Base-by-base conservation (phyloP, 2,113 vertebrate species). In the Oenanthe melanoleuca region DNA sequence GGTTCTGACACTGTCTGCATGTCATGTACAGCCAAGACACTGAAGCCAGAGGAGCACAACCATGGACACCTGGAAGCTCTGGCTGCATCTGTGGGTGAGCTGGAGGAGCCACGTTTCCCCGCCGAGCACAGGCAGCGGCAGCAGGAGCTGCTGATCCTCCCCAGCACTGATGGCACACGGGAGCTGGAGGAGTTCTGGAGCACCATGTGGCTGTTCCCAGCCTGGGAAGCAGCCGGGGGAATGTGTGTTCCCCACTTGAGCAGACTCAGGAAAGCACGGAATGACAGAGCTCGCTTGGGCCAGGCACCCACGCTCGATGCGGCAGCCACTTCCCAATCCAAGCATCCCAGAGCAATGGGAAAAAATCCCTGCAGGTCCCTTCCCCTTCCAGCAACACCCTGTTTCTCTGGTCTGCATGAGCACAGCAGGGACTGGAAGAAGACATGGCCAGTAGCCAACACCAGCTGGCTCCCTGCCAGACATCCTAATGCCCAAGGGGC, bases 61-160 rank as follows among this genome's bases (percentile, higher is more conserved):
- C 52, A 29, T n/a, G 66, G 79, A 5, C 2, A 8, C 22, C 19
- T 80, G 66, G 53, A 53, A 80, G 40, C 28, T 87, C 31, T 57
- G 2, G 5, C 56, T 56, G 52, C 9, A 8, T 7, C 61, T 0
- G 0, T 3, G 47, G 53, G 14, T 2, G 23, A 45, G 33, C 23
- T 8, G 5, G 6, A 22, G 69, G 28, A 73, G 57, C 15, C 8
- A 8, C 0, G 0, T 38, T 52, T 38, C 47, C 44, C 22, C 74
- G 40, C 70, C 0, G 1, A 13, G 61, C 20, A 0, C 1, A 0
- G 50, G 77, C 67, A 80, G 2, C 1, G 2, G 26, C 55, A 80
- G 33, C 1, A 2, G 78, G 33, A 91, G 26, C 8, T 59, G 65
- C 47, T 44, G 64, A 42, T 49, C 77, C 60, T 83, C 56, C 89